Percentiles rank a stretch among this genome's conserved stretches.
These are phyloP conservation scores for Salarias fasciatus DNA, from an alignment of 2,797 vertebrate genomes.

Conservation along the genomic window DNA sequence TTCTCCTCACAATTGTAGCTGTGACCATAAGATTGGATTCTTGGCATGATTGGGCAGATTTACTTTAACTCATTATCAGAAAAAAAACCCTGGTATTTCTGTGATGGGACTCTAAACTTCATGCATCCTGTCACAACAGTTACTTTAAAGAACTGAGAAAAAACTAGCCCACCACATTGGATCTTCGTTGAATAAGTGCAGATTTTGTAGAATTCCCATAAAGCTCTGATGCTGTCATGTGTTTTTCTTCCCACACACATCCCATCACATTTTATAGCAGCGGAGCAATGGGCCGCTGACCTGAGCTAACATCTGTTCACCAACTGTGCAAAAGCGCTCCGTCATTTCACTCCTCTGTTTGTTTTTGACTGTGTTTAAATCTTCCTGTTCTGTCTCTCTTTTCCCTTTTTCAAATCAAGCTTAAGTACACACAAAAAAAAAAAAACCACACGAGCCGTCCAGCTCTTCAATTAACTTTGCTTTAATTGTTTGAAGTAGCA, in stretches of 20 bases:
- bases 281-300: constrained; percentile 21
- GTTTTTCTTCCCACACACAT: constrained; percentile 13
- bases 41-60: too few relatives aligned
- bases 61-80: neutral
- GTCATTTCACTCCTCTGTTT: constrained; percentile 35
- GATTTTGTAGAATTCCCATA: constrained; percentile 10
- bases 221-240: constrained; percentile 6
- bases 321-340: constrained; percentile 61
- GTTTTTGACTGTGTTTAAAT: constrained; percentile 16
- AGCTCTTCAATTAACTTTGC: neutral
- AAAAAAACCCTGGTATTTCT: neutral
- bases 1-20: too few relatives aligned
- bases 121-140: neutral
- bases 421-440: constrained; percentile 5
- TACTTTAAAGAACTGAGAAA: neutral
- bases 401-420: neutral
- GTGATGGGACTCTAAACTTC: neutral
- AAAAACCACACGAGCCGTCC: neutral
- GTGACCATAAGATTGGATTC: too few relatives aligned
- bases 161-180: too few relatives aligned
- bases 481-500: neutral
- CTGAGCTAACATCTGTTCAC: constrained; percentile 67
- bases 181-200: neutral
- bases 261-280: constrained; percentile 22
- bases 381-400: constrained; percentile 1